Conservation (phyloP, 23 tunicate genomes). For the Trididemnum clinides region DNA sequence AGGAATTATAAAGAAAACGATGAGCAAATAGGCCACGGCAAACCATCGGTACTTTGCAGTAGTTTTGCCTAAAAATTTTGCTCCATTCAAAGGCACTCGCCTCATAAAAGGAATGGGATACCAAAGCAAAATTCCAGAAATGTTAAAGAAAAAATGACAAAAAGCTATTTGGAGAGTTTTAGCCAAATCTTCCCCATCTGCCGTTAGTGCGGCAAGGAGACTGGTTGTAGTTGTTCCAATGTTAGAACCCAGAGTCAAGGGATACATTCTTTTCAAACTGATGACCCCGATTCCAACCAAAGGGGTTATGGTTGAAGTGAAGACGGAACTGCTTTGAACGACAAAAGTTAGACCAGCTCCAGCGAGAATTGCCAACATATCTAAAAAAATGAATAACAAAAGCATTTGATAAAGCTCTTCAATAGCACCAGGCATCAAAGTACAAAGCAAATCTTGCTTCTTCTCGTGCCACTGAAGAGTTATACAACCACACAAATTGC, state of each 20-base stretch:
- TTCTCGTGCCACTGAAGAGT: too few relatives aligned
- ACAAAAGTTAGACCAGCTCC: slow-evolving; percentile 93
- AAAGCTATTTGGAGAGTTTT: slow-evolving; percentile 68
- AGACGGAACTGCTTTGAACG: slow-evolving; percentile 95
- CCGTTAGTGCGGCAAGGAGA: slow-evolving; percentile 72
- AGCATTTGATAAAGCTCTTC: too few relatives aligned
- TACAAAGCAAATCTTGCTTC: too few relatives aligned
- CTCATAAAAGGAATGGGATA: slow-evolving; percentile 82
- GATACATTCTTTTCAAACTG: slow-evolving; percentile 89
- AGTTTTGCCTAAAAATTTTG: slow-evolving; percentile 64
- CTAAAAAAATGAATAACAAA: too few relatives aligned
- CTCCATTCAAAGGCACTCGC: slow-evolving; percentile 65
- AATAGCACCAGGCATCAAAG: too few relatives aligned
- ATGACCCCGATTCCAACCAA: slow-evolving; percentile 98
- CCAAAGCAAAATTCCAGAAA: slow-evolving; percentile 82
- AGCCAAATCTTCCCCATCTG: slow-evolving; percentile 32
- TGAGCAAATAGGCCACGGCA: slow-evolving; percentile 60
- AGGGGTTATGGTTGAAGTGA: slow-evolving; percentile 92
- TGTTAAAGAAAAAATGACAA: slow-evolving; percentile 86
- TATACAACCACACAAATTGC: too few relatives aligned
- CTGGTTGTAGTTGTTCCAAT: slow-evolving; percentile 93
- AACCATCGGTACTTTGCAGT: slow-evolving; percentile 95
- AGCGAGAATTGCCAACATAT: slow-evolving; percentile 77
- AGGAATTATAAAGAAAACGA: slow-evolving; percentile 68
- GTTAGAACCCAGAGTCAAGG: slow-evolving; percentile 88